Base-by-base conservation (phyloP, 1,140 invertebrate species). In the Papilio glaucus region DNA sequence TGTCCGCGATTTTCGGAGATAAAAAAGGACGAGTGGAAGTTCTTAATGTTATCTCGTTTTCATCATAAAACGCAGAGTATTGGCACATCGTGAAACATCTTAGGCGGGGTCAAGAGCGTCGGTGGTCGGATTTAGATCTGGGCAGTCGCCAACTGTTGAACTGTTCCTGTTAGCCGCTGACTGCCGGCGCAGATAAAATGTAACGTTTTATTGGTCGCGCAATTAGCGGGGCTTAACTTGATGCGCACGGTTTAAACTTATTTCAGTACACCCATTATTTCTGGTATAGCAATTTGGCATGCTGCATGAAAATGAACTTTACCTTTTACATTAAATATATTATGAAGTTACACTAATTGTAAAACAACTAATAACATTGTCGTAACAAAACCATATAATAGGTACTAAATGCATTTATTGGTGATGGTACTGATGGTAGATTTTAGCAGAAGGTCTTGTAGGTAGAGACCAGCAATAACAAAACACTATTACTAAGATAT, bases 51-150 rank as follows among this genome's bases (percentile, higher is more conserved):
- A 45, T 68, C 65, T 68, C 65, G 39, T 68, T 38, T 76, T 73
- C 60, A 76, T 78, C 63, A 73, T 71, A 78, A 78, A 79, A 77
- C 72, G 75, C 71, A 33, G 49, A 45, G 74, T 80, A 84, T 84
- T 86, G 78, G 78, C 85, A 82, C 81, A 89, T 80, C 75, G 72
- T 71, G 74, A 79, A 81, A 79, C 67, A 76, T 82, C 85, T 89
- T 88, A 83, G 83, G 83, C 82, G 84, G 84, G 88, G 88, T 91
- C 88, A 92, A 90, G 89, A 90, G 83, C 88, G 82, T 63, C 72
- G 75, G 77, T 76, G 80, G 79, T 86, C 87, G 76, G 78, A 90
- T 89, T 89, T 92, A 90, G 90, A 90, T 82, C 88, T 92, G 88
- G 87, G 84, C 72, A 68, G 38, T 33, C 74, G 88, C 88, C 89